Evolutionary conservation across 2,113 vertebrate genomes (phyloP), one percentile per base, ranked within the genome.

Genomic region (Tragelaphus imberbis): DNA sequence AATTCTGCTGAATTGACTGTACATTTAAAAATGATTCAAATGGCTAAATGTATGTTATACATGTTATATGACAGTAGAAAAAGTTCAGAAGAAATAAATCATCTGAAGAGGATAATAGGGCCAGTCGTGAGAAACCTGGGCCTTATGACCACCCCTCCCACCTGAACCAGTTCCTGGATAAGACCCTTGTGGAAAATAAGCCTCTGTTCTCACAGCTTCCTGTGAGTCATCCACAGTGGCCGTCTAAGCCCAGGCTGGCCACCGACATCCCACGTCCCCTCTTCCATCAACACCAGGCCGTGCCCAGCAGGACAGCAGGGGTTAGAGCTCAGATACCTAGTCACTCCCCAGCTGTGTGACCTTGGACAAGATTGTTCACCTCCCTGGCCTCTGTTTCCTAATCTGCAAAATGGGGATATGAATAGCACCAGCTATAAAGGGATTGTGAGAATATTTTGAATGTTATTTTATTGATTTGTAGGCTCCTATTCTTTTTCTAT

Each of bases 11-110:
- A 84, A 68, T 27, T 61, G 23, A 16, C 27, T 27, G 21, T 59
- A 49, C 33, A 23, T 49, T 75, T 88, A 14, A 51, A 44, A 65
- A 51, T 84, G 87, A 95, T 81, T 47, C 88, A 94, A 68, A 86
- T 51, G 65, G 44, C 81, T 86, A 88, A 71, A 19, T 68, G 30
- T 33, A 53, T 94, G 77, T 16, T 49, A 53, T 15, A 36, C 63
- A 10, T 92, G 17, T 92, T 92, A 92, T 86, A 87, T 82, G 10
- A 80, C 16, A 19, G 30, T 11, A 71, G 30, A 59, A 47, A 77
- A 87, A 71, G 12, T 65, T 75, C 71, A 49, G 51, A 65, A 81
- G 79, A 75, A 93, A 71, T 84, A n/a, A 59, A 82, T 95, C n/a
- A 87, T 84, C 71, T 81, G 14, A 88, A 82, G 36, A 93, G 28